Conservation (phyloP, 2,113 vertebrate genomes). For the Hippoglossus stenolepis region DNA sequence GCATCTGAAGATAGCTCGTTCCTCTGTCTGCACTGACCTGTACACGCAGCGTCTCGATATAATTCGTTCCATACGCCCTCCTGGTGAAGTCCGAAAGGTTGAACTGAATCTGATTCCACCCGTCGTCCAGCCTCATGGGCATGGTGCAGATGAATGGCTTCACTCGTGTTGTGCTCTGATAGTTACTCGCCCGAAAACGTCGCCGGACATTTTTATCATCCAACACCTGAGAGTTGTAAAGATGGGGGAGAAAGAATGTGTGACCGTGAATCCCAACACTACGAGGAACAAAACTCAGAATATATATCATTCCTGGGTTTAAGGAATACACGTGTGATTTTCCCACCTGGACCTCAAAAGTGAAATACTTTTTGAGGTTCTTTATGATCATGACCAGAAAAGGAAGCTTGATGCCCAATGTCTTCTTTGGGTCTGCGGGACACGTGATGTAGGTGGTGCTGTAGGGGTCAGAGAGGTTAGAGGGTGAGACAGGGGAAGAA, state of each 20-base stretch:
- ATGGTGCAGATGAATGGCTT: constrained; percentile 99
- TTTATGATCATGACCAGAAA: constrained; percentile 99
- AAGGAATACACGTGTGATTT: neutral
- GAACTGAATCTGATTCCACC: constrained; percentile 99
- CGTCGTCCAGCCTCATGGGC: constrained; percentile 96
- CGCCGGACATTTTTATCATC: constrained; percentile 96
- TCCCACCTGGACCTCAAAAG: constrained; percentile 96
- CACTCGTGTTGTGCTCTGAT: constrained; percentile 95
- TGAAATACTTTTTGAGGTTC: constrained; percentile 98
- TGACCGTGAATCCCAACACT: too few species aligned
- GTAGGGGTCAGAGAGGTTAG: constrained; percentile 21
- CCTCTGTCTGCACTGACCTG: constrained; percentile 82
- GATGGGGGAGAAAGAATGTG: neutral
- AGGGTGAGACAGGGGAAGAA: neutral
- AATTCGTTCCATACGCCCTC: constrained; percentile 95
- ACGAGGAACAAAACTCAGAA: neutral
- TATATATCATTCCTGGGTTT: neutral
- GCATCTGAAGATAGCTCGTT: neutral
- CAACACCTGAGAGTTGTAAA: constrained; percentile 84
- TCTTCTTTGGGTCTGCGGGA: constrained; percentile 98
- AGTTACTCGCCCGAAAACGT: constrained; percentile 95
- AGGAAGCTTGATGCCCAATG: constrained; percentile 94
- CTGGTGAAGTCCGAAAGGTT: constrained; percentile 96
- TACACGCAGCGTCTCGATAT: constrained; percentile 94
- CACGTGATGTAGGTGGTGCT: constrained; percentile 98